Evolutionary conservation across 2,797 vertebrate species (phyloP), one percentile per base, ranked within the genome.

Genomic region (Sebastes variabilis): DNA sequence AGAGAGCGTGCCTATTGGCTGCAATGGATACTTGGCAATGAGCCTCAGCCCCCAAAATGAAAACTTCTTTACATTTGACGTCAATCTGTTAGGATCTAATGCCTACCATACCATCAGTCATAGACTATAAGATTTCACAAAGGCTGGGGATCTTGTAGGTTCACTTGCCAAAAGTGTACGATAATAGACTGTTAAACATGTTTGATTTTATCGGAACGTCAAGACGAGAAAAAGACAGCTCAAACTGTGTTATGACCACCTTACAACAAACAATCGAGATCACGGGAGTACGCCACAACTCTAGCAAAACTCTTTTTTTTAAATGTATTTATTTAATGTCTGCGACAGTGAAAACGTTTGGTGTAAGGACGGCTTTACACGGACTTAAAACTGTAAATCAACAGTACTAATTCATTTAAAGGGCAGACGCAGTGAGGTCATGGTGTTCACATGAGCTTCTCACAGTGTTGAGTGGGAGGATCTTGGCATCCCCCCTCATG

Each of bases 381-480:
- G 75, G 74, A 54, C 29, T 77, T 67, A 80, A 78, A 84, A 59
- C 32, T 81, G 77, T 89, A 89, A 87, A 75, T 92, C 84, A 92
- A 66, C 88, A 87, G 86, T 32, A 9, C 72, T 82, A 60, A 83
- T 82, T 92, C 82, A 78, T 89, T 89, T 66, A 85, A 89, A 89
- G 86, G 86, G 56, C 86, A 73, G 72, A 60, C 30, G 30, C 56
- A 61, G 88, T 89, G 92, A 93, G 92, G 91, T 93, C 92, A 93
- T 85, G 66, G 72, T 82, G 86, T 94, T 94, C 90, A 91, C 92
- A 91, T 89, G 84, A 88, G 88, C 88, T 73, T 83, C 79, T 73
- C 67, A 29, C 88, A 66, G 79, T 59, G 83, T 74, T 66, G 85
- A 89, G 88, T 80, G 88, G 89, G 92, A 91, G 89, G 83, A 85